phyloP scores from a whole-genome alignment of 2,888 invertebrate genomes.

The Harpalus rufipes region DNA sequence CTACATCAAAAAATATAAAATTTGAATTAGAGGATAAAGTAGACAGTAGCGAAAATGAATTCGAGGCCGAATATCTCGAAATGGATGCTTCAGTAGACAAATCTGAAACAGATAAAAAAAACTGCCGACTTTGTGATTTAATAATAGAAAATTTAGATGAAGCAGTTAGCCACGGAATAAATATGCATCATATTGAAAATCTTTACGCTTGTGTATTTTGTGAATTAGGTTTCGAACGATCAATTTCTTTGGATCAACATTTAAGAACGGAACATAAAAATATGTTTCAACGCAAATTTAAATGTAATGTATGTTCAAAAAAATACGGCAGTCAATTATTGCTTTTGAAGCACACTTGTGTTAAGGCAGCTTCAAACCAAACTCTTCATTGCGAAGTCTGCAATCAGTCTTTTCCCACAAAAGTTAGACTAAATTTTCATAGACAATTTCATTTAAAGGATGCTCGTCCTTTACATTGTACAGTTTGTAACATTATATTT shows the following conservation, averaged over 20 bases:
- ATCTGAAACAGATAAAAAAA: slow-evolving; percentile 18
- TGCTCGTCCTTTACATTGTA: slow-evolving; percentile 55
- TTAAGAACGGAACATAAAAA: slow-evolving; percentile 49
- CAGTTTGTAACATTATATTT: slow-evolving; percentile 53
- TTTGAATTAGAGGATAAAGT: slow-evolving; percentile 20
- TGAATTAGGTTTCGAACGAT: slow-evolving; percentile 45
- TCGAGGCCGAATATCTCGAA: slow-evolving; percentile 55
- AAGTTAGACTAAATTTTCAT: slow-evolving; percentile 65
- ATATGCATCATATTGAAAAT: slow-evolving; percentile 44
- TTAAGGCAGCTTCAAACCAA: slow-evolving; percentile 17
- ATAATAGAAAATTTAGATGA: slow-evolving; percentile 52
- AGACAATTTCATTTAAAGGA: slow-evolving; percentile 66
- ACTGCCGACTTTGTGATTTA: slow-evolving; percentile 59
- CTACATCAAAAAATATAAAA: slow-evolving; percentile 27
- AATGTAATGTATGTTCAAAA: slow-evolving; percentile 61
- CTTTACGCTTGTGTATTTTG: slow-evolving; percentile 57
- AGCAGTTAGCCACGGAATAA: slow-evolving; percentile 36
- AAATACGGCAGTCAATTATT: slow-evolving; percentile 49
- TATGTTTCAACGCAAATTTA: slow-evolving; percentile 17
- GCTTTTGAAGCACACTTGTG: slow-evolving; percentile 60
- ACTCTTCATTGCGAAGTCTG: slow-evolving; percentile 62
- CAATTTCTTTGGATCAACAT: slow-evolving; percentile 16
- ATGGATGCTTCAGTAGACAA: not conserved
- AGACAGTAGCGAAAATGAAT: slow-evolving; percentile 13
- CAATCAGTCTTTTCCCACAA: slow-evolving; percentile 61